These are phyloP conservation scores for Tethya wilhelma DNA, from an alignment of 37 sponge, comb jelly and placozoan genomes.

Conservation along the genomic window DNA sequence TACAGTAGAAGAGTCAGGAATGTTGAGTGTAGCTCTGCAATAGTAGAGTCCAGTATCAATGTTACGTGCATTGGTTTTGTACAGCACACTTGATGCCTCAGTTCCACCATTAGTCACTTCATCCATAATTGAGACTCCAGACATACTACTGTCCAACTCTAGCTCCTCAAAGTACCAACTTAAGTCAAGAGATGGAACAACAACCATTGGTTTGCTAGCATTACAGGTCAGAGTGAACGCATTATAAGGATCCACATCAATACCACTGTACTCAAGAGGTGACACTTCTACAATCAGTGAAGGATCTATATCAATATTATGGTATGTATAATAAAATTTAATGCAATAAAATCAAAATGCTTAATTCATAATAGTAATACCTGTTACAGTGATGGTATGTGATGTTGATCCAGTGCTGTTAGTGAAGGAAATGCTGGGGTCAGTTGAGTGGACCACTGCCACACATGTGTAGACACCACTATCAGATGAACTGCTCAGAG, in stretches of 20 bases:
- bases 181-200: constrained; percentile 16
- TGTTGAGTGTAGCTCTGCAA: background rate
- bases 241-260: background rate
- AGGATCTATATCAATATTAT: constrained; percentile 14
- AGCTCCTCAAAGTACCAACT: constrained; percentile 10
- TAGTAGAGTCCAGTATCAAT: background rate
- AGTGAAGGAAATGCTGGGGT: background rate
- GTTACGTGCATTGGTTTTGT: background rate
- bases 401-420: background rate
- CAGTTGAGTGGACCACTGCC: constrained; percentile 2
- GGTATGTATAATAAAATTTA: too few species aligned
- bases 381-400: background rate
- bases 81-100: background rate
- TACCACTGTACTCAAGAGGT: background rate
- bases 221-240: constrained; percentile 10
- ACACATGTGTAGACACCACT: constrained; percentile 13
- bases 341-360: too few species aligned
- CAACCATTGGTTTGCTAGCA: background rate
- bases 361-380: too few species aligned
- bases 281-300: background rate
- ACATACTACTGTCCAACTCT: background rate
- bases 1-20: constrained; percentile 17
- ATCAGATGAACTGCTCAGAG: constrained; percentile 10
- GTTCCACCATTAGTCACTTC: constrained; percentile 1
- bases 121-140: background rate